Base-by-base conservation (phyloP, 2,888 invertebrate species). In the Polymixis lichenea region DNA sequence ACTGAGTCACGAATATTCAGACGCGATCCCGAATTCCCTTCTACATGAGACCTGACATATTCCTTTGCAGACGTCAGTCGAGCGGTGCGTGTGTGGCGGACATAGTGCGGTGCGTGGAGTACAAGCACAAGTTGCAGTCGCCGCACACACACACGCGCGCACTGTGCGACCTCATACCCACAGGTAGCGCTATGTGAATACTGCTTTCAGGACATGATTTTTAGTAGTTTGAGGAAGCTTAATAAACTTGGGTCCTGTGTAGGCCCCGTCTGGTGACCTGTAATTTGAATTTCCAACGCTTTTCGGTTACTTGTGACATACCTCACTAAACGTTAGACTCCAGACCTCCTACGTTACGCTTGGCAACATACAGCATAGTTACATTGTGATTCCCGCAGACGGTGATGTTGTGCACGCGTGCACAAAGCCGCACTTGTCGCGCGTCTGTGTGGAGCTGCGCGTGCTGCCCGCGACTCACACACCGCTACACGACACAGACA, bases 391-490 rank as follows among this genome's bases (percentile, higher is more conserved):
- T 62, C 13, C n/a, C 17, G 17, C 56, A 64, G 78, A 67, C 7
- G 51, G 64, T 58, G 67, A 51, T 38, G 32, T 61, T 13, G 43
- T 64, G 22, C 62, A 89, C 82, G 65, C 85, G 1, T 85, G 86
- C 58, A 64, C 86, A 70, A 92, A 92, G 6, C 92, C 94, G 69
- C 94, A 94, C 89, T 91, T 91, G 88, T 97, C 97, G 1, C 93
- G 97, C 49, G 97, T 97, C 7, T 97, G 97, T 87, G 96, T 97
- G 25, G 97, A 97, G 86, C 92, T 97, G 9, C 97, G 97, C 2
- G 93, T 94, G 5, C 87, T 93, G 9, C 67, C 67, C 0, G 56
- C n/a, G 56, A 17, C 55, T 0, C 67, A n/a, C 4, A 19, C 55
- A 15, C 65, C 75, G 6, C 91, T 92, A 49, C 91, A 94, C 28